Evolutionary conservation across 2,888 invertebrate species (phyloP), one percentile per base, ranked within the genome.

Genomic region (Tenthredo notha): DNA sequence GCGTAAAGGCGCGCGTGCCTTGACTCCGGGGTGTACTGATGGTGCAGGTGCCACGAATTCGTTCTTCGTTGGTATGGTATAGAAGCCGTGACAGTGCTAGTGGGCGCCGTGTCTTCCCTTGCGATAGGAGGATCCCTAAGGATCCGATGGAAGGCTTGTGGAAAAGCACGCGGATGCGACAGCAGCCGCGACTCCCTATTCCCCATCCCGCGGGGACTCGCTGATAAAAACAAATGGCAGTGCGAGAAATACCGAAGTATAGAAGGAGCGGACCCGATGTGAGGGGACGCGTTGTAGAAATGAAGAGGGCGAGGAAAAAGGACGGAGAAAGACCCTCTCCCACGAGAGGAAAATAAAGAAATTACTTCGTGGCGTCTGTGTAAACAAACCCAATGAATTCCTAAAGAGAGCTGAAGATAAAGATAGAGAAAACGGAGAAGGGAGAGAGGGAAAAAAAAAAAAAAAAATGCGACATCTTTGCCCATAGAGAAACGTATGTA

Each of bases 181-280:
- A 83, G 43, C 65, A 70, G 70, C 37, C 43, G 54, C 58, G 58
- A 21, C 78, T 54, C n/a, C n/a, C n/a, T 18, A 18, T 43, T 21
- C 61, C 78, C 74, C 65, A 72, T 70, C 70, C 83, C 84, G 72
- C 50, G 84, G 84, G 75, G 84, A 85, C 29, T 47, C 29, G 85
- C 84, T 93, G 92, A 93, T 93, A 92, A 93, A 93, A 93, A 93
- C 91, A 92, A 92, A 93, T 92, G 92, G 92, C 90, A 89, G 89
- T 89, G 90, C 90, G 90, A 90, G 88, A 89, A 89, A 88, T 80
- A 37, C 82, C 82, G 65, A 37, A 50, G 70, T 67, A 84, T 67
- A 77, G 83, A 83, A 40, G n/a, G 29, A 47, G 47, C 65, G 47
- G 21, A 25, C 40, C 21, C 18, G 50, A 40, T 21, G n/a, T 21